phyloP scores from a whole-genome alignment of 2,113 vertebrate genomes.

The Rallus limicola region DNA sequence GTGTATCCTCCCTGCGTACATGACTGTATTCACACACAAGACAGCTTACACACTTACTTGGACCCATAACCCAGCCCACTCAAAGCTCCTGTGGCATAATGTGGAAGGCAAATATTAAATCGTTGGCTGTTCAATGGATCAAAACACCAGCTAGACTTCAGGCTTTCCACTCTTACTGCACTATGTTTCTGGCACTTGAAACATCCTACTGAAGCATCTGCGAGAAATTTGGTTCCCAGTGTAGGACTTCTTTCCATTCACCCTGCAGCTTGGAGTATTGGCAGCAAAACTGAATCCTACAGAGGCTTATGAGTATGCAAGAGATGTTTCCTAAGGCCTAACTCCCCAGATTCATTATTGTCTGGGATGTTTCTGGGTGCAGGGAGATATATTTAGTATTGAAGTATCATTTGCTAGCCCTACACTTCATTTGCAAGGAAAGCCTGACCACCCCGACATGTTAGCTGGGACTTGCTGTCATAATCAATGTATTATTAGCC shows the following conservation, averaged over 20 bases:
- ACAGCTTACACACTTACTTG: accelerated
- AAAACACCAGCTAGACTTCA: not conserved
- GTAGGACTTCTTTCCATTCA: not conserved
- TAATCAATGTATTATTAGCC: not conserved
- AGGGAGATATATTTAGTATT: not conserved
- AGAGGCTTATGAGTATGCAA: not conserved
- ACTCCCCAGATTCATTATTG: not conserved
- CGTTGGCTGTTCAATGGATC: not conserved
- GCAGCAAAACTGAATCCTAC: not conserved
- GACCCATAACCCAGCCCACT: not conserved
- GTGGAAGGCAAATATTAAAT: not conserved
- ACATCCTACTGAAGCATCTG: not conserved
- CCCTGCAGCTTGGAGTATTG: not conserved
- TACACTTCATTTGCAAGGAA: not conserved
- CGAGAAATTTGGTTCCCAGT: not conserved
- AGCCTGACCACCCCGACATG: not conserved
- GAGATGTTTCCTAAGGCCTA: not conserved
- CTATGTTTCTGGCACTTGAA: not conserved
- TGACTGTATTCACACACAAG: not conserved
- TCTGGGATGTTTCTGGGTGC: not conserved
- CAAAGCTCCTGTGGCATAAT: not conserved
- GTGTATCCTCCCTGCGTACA: accelerated
- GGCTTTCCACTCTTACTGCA: not conserved
- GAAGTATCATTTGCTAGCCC: not conserved
- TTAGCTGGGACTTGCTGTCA: not conserved